Conservation (phyloP, 1,140 invertebrate genomes). For the Macrobrachium nipponense region DNA sequence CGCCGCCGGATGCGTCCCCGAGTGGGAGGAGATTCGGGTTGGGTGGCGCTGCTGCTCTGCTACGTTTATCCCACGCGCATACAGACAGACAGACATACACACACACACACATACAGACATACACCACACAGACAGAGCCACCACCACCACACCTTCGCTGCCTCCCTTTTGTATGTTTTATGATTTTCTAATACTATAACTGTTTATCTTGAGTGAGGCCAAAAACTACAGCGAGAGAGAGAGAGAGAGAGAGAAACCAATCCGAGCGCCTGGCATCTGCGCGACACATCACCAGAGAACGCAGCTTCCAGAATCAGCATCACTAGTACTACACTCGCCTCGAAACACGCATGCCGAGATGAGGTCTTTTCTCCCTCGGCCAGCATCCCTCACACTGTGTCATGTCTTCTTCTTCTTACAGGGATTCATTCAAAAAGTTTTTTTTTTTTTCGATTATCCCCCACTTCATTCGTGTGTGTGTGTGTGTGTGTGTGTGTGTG, state of each 20-base stretch:
- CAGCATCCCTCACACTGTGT: conserved; percentile 7
- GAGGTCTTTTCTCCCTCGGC: conserved; percentile 1
- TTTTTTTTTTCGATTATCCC: too few relatives aligned
- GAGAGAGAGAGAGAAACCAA: conserved; percentile 39
- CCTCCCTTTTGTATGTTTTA: conserved; percentile 19
- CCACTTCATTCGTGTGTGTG: too few relatives aligned
- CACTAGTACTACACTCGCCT: too few relatives aligned
- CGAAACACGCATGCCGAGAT: too few relatives aligned
- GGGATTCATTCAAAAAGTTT: too few relatives aligned
- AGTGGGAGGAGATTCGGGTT: conserved; percentile 26
- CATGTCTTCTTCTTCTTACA: background rate
- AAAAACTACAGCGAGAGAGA: conserved; percentile 30
- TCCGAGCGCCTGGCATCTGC: too few relatives aligned
- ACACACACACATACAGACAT: conserved; percentile 38
- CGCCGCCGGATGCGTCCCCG: background rate
- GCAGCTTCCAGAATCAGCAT: too few relatives aligned
- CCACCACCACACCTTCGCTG: background rate
- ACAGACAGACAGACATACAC: background rate
- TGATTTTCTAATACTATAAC: conserved; percentile 20
- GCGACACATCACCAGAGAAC: too few relatives aligned
- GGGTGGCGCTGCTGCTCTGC: conserved; percentile 22
- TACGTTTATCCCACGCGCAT: conserved; percentile 14
- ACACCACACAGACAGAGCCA: background rate
- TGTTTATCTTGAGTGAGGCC: conserved; percentile 21
- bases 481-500: too few relatives aligned